phyloP scores from a whole-genome alignment of 2,888 invertebrate genomes.

The Leucophenga maculata region DNA sequence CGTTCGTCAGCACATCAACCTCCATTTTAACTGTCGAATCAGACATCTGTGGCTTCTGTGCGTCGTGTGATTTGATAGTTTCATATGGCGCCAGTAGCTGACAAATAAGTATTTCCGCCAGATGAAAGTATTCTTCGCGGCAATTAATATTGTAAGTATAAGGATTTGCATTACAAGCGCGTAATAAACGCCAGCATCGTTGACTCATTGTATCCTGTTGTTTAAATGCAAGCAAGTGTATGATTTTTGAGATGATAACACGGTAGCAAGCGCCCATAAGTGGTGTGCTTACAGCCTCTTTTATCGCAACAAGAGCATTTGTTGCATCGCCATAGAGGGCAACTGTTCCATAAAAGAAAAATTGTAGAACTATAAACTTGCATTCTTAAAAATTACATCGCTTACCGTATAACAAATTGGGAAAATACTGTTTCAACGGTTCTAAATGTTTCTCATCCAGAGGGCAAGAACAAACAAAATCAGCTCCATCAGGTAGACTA shows the following conservation, averaged over 20 bases:
- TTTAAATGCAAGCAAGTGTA: slow-evolving; percentile 68
- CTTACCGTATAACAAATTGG: slow-evolving; percentile 63
- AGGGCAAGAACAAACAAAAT: slow-evolving; percentile 61
- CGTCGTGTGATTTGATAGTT: slow-evolving; percentile 56
- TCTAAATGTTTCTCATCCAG: slow-evolving; percentile 64
- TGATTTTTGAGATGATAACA: slow-evolving; percentile 65
- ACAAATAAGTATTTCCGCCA: slow-evolving; percentile 69
- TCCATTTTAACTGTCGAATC: slow-evolving; percentile 49
- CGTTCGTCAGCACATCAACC: slow-evolving; percentile 38
- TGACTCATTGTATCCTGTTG: slow-evolving; percentile 63
- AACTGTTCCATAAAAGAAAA: slow-evolving; percentile 42
- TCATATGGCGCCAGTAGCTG: slow-evolving; percentile 69
- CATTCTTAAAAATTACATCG: neutral
- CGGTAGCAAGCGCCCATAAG: slow-evolving; percentile 68
- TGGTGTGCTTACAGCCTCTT: slow-evolving; percentile 61
- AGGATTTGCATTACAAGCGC: slow-evolving; percentile 67
- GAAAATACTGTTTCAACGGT: slow-evolving; percentile 59
- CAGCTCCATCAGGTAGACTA: slow-evolving; percentile 51
- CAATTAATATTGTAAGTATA: slow-evolving; percentile 61
- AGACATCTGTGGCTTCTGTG: slow-evolving; percentile 2
- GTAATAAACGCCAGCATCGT: slow-evolving; percentile 68
- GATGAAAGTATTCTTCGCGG: slow-evolving; percentile 67
- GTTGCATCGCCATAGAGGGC: slow-evolving; percentile 60
- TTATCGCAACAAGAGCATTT: slow-evolving; percentile 53
- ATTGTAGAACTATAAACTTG: too few species aligned